A percentile compares a stretch with the other conserved stretches of the same genome.
Conservation (phyloP, 2,797 vertebrate species). For the Enteromius argenteus region DNA sequence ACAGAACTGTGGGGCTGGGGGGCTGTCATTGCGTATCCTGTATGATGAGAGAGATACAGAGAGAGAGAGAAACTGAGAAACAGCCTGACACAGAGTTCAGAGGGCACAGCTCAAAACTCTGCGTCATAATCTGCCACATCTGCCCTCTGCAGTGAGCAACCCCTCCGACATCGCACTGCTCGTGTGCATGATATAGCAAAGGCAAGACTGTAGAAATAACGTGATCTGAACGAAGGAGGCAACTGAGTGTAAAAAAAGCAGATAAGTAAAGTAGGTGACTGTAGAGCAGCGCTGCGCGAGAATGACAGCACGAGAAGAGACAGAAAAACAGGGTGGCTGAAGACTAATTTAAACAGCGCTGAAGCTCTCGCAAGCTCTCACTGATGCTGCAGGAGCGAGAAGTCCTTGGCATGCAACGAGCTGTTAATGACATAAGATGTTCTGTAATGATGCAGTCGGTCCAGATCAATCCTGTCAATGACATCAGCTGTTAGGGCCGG, state of each 20-base stretch:
- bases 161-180: neutral
- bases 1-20: conserved; percentile 27
- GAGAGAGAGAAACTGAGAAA: neutral
- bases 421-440: conserved; percentile 52
- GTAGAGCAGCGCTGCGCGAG: neutral
- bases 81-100: conserved; percentile 42
- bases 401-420: conserved; percentile 53
- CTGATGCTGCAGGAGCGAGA: conserved; percentile 50
- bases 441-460: conserved; percentile 50
- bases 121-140: conserved; percentile 6
- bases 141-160: conserved; percentile 25
- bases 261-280: neutral
- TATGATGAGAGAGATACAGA: conserved; percentile 8
- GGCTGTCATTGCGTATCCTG: conserved; percentile 42
- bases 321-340: conserved; percentile 6
- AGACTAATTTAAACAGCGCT: conserved; percentile 50
- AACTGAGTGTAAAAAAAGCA: conserved; percentile 1
- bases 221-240: neutral
- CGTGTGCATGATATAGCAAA: neutral
- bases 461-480: conserved; percentile 39
- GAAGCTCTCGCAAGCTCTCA: conserved; percentile 1
- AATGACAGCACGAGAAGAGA: neutral
- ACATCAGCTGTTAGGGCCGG: neutral
- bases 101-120: conserved; percentile 10
- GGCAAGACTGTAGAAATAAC: neutral